Base-by-base conservation (phyloP, 2,797 vertebrate species). In the Xiphophorus birchmanni region DNA sequence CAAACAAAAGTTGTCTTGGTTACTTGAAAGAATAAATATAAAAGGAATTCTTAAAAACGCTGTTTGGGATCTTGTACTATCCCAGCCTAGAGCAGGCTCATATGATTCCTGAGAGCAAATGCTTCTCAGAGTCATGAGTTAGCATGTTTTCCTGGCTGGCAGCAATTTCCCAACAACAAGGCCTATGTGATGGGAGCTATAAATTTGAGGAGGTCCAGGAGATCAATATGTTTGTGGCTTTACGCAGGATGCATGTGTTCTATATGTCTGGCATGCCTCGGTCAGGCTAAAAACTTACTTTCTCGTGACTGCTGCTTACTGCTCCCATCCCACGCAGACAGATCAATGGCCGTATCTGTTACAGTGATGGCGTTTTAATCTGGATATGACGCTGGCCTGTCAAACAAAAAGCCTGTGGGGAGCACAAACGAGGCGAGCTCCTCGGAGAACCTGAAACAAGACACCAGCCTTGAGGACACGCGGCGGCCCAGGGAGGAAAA, bases 291-390 rank as follows among this genome's bases (percentile, higher is more conserved):
- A 80, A 67, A 2, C 1, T 26, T 54, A 45, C 81, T 79, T 80
- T 82, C 7, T 63, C 35, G 79, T 54, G 50, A 75, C 60, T 48
- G 44, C 60, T 81, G 82, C 86, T 85, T 83, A 84, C 90, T 80
- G 90, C 78, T 80, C 74, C 74, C 69, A 32, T 63, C 37, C 40
- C 56, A 9, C 47, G 80, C 79, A 84, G 82, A 89, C 83, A 90
- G 92, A 95, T 94, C 91, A 84, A 92, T 91, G 78, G 40, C 58
- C 72, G 86, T 90, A 90, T 94, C 90, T 84, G 71, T 94, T 89
- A 87, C 91, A 86, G 75, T 88, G 83, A 88, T 86, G 82, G 81
- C 65, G 89, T 94, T 95, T 94, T 92, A 95, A 95, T 95, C 92
- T 93, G 78, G 78, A 86, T 73, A 73, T 50, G 84, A 91, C 84